These are phyloP conservation scores for Megastigmus dorsalis DNA, from an alignment of 2,888 invertebrate genomes.

Conservation along the genomic window DNA sequence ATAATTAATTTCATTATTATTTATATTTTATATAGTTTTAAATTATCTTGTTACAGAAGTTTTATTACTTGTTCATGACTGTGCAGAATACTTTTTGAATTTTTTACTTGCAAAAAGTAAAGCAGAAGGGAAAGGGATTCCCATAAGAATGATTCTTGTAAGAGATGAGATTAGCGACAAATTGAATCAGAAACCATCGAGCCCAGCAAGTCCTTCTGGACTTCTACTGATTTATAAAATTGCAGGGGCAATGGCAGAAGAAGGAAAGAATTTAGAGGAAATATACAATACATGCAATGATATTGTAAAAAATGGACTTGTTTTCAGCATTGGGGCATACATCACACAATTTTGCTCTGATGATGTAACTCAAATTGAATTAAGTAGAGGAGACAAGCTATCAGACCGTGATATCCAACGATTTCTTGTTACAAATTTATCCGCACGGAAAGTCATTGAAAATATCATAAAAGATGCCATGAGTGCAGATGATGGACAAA, in stretches of 20 bases:
- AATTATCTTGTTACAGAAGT: slow-evolving; percentile 78
- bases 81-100: slow-evolving; percentile 84
- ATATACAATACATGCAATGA: slow-evolving; percentile 76
- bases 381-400: slow-evolving; percentile 43
- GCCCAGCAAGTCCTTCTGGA: slow-evolving; percentile 76
- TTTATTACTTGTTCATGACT: slow-evolving; percentile 82
- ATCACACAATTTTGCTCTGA: slow-evolving; percentile 34
- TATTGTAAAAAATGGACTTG: slow-evolving; percentile 51
- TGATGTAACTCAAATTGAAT: slow-evolving; percentile 18
- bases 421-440: slow-evolving; percentile 12
- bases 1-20: not conserved
- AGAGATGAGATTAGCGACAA: slow-evolving; percentile 78
- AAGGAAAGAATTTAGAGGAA: slow-evolving; percentile 77
- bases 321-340: slow-evolving; percentile 56
- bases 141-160: slow-evolving; percentile 78
- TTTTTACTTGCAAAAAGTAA: slow-evolving; percentile 86
- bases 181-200: slow-evolving; percentile 54
- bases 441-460: slow-evolving; percentile 31
- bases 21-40: too few species aligned
- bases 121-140: slow-evolving; percentile 78
- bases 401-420: slow-evolving; percentile 38
- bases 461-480: slow-evolving; percentile 26
- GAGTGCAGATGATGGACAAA: slow-evolving; percentile 14
- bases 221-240: slow-evolving; percentile 79
- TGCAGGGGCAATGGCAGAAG: slow-evolving; percentile 84